Evolutionary conservation across 2,888 invertebrate species (phyloP), one percentile per base, ranked within the genome.

Genomic region (Microctonus aethiopoides): DNA sequence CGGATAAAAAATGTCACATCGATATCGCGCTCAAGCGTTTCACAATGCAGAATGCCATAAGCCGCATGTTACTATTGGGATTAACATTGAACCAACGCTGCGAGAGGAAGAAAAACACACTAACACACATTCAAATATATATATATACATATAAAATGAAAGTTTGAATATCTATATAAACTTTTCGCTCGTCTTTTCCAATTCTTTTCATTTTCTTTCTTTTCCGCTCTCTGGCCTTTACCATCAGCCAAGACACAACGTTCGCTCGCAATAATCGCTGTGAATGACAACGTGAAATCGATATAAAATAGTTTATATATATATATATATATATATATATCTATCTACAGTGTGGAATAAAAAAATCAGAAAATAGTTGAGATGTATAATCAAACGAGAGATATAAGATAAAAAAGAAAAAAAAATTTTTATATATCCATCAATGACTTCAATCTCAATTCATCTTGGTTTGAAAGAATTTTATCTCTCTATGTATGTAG

Each of bases 31-130:
- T 34, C 34, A 32, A 34, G 10, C 16, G n/a, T 41, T 61, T n/a
- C 13, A 61, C 39, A 61, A 61, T 61, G 61, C 24, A 41, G 20
- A 59, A 59, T 59, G 20, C 59, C 20, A 56, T 56, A 24, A 61
- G 41, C 41, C 41, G 26, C 11, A 61, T 61, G 61, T 61, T 41
- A 61, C 61, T 26, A 61, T 41, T 61, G 61, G 61, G 41, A 41
- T 61, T 61, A 61, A 34, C 59, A 34, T 34, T 59, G 32, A 16
- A 34, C 59, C 26, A 54, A 9, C 1, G 24, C 16, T n/a, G 26
- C 13, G 54, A 6, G 9, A 6, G 9, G 54, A 56, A 24, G 54
- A 13, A 7, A 10, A 16, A 16, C 46, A 46, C 13, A 11, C 24
- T 7, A 1, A 26, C 54, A 26, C 26, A 54, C 54, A 54, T n/a